Evolutionary conservation across 2,888 invertebrate species (phyloP).

Genomic region (Blastobasis adustella): DNA sequence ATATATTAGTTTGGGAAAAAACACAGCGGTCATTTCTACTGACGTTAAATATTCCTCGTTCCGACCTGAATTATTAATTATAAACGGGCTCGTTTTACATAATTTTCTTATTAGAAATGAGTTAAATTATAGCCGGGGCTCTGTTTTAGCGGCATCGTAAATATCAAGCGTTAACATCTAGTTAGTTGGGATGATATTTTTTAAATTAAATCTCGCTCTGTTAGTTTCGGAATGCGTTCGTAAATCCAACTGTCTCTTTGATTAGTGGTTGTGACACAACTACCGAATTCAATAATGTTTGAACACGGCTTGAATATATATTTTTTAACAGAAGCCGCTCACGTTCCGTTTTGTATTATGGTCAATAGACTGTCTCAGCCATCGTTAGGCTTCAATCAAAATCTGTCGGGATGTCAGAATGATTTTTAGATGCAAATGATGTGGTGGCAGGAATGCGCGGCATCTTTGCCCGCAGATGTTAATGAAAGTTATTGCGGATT

Average conservation of each 20-base stretch:
- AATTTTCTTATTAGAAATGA: conserved; percentile 67
- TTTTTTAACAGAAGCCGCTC: conserved; percentile 10
- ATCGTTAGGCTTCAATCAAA: conserved; percentile 11
- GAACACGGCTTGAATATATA: conserved; percentile 3
- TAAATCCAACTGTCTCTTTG: conserved; percentile 32
- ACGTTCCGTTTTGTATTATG: not conserved
- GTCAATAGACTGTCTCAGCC: conserved; percentile 4
- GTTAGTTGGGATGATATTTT: conserved; percentile 42
- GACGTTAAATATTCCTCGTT: conserved; percentile 41
- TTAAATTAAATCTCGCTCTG: conserved; percentile 62
- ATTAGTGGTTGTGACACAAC: conserved; percentile 26
- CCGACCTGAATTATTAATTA: conserved; percentile 63
- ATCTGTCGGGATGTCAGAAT: conserved; percentile 8
- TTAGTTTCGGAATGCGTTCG: conserved; percentile 40
- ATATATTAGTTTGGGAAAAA: conserved; percentile 15
- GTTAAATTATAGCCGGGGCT: conserved; percentile 54
- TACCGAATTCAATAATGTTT: conserved; percentile 17
- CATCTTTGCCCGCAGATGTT: not conserved
- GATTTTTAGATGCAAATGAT: conserved; percentile 9
- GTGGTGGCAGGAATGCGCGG: not conserved
- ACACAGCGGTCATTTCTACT: conserved; percentile 28
- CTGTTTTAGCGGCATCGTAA: conserved; percentile 68
- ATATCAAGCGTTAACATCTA: conserved; percentile 47
- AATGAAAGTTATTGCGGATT: not conserved
- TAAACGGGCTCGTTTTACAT: conserved; percentile 61